A percentile compares a stretch with the other conserved stretches of the same genome.
These are phyloP conservation scores for Sminthurides aquaticus DNA, from an alignment of 2,888 invertebrate species.

Conservation along the genomic window DNA sequence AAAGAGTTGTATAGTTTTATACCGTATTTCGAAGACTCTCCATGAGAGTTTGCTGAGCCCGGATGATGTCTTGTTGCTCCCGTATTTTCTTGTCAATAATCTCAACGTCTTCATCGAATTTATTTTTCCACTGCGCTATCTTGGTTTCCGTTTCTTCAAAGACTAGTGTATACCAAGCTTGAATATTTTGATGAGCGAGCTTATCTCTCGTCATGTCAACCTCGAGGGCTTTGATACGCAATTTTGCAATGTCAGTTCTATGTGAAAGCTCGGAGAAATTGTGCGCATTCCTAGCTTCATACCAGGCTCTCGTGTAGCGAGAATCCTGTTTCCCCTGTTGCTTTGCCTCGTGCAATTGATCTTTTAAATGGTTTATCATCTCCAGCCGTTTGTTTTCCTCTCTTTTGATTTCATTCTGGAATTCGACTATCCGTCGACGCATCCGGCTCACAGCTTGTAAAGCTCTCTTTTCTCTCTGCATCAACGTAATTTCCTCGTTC, in stretches of 20 bases:
- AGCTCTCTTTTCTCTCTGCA: slow-evolving; percentile 23
- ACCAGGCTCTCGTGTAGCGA: slow-evolving; percentile 29
- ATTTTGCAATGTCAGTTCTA: slow-evolving; percentile 18
- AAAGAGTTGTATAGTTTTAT: no score
- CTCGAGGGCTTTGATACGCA: slow-evolving; percentile 24
- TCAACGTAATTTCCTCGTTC: slow-evolving; percentile 20
- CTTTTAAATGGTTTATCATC: slow-evolving; percentile 34
- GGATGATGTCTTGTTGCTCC: slow-evolving; percentile 48
- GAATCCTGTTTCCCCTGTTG: slow-evolving; percentile 29
- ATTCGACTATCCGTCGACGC: slow-evolving; percentile 21
- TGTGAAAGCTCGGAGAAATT: slow-evolving; percentile 17
- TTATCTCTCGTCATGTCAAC: slow-evolving; percentile 32
- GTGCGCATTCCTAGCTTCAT: slow-evolving; percentile 29
- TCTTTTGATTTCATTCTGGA: slow-evolving; percentile 25
- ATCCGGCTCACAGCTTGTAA: slow-evolving; percentile 10
- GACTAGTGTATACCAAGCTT: slow-evolving; percentile 33
- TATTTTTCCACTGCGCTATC: slow-evolving; percentile 52
- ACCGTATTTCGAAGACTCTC: slow-evolving; percentile 31
- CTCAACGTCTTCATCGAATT: slow-evolving; percentile 54
- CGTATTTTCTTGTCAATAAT: slow-evolving; percentile 51
- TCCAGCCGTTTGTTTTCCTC: slow-evolving; percentile 28
- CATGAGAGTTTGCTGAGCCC: slow-evolving; percentile 31
- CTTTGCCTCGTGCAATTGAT: slow-evolving; percentile 30
- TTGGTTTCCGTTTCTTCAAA: slow-evolving; percentile 48
- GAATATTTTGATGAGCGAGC: slow-evolving; percentile 34